phyloP scores from a whole-genome alignment of 2,888 invertebrate species.

The Nematopogon swammerdamellus region DNA sequence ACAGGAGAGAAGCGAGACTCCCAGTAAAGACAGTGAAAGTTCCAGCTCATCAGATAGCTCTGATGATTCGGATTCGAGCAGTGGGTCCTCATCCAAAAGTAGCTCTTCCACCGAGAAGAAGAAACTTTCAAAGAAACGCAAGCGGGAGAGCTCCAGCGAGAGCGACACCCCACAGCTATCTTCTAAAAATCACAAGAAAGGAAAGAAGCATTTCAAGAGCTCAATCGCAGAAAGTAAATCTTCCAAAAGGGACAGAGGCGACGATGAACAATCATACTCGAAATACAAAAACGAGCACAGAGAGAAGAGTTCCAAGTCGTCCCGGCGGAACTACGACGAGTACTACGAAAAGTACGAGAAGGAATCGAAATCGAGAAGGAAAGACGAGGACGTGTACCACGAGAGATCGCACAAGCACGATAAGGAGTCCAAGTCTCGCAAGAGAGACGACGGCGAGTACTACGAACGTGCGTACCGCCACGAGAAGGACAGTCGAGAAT shows the following conservation, averaged over 20 bases:
- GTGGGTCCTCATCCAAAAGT: slow-evolving; percentile 25
- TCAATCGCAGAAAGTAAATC: slow-evolving; percentile 8
- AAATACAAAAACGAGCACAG: background rate
- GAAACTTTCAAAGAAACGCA: slow-evolving; percentile 27
- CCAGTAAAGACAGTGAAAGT: slow-evolving; percentile 34
- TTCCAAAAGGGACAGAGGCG: slow-evolving; percentile 7
- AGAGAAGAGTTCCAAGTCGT: background rate
- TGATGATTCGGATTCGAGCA: slow-evolving; percentile 31
- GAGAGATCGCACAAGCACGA: slow-evolving; percentile 26
- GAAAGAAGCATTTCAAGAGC: slow-evolving; percentile 1
- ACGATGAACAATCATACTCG: slow-evolving; percentile 9
- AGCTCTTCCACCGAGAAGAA: background rate
- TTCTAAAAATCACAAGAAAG: slow-evolving; percentile 26
- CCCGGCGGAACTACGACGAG: background rate
- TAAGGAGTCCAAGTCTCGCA: background rate
- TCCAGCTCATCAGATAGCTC: slow-evolving; percentile 35
- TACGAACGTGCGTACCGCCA: slow-evolving; percentile 28
- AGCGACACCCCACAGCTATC: slow-evolving; percentile 26
- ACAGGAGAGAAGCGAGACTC: slow-evolving; percentile 19
- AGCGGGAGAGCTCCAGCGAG: slow-evolving; percentile 31
- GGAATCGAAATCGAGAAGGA: slow-evolving; percentile 23
- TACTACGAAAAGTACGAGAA: slow-evolving; percentile 22
- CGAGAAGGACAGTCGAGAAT: slow-evolving; percentile 20
- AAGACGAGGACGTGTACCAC: slow-evolving; percentile 24
- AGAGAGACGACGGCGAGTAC: slow-evolving; percentile 11